Percentiles rank a stretch among this genome's conserved stretches.
Conservation (phyloP, 2,888 invertebrate species). For the Pilophorus perplexus region DNA sequence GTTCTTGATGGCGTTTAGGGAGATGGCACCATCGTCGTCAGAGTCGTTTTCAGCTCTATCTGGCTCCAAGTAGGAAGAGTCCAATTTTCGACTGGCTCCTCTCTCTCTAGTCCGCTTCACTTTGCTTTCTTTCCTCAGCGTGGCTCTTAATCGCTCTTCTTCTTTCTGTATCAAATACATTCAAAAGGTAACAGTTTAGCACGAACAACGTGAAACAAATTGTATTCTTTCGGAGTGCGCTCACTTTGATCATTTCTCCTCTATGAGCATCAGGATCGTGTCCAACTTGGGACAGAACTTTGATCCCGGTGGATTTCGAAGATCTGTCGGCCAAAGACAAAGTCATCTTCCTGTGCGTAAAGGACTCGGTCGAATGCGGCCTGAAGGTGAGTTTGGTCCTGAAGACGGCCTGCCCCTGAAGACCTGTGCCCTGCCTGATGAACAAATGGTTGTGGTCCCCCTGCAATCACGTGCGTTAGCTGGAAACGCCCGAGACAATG, state of each 20-base stretch:
- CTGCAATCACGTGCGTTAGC: conserved; percentile 53
- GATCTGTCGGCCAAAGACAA: conserved; percentile 93
- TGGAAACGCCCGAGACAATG: conserved; percentile 1
- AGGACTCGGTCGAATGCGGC: conserved; percentile 97
- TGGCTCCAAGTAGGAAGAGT: conserved; percentile 58
- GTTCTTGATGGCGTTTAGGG: conserved; percentile 90
- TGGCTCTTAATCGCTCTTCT: conserved; percentile 89
- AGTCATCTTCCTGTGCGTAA: conserved; percentile 99
- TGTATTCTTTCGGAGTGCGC: too few species aligned
- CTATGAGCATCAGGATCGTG: conserved; percentile 92
- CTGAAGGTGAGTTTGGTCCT: conserved; percentile 94
- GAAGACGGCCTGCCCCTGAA: conserved; percentile 97
- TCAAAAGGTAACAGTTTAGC: background rate
- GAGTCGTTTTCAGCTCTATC: conserved; percentile 69
- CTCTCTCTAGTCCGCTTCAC: conserved; percentile 59
- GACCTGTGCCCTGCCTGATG: conserved; percentile 94
- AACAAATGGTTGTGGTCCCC: conserved; percentile 98
- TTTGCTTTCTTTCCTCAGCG: conserved; percentile 70
- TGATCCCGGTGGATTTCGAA: conserved; percentile 89
- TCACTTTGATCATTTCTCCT: conserved; percentile 85
- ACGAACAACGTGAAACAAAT: too few species aligned
- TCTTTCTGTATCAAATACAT: too few species aligned
- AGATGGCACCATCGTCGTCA: conserved; percentile 91
- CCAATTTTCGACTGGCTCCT: conserved; percentile 56
- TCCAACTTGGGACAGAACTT: conserved; percentile 91